phyloP scores from a whole-genome alignment of 2,797 vertebrate species.

The Liasis olivaceus region DNA sequence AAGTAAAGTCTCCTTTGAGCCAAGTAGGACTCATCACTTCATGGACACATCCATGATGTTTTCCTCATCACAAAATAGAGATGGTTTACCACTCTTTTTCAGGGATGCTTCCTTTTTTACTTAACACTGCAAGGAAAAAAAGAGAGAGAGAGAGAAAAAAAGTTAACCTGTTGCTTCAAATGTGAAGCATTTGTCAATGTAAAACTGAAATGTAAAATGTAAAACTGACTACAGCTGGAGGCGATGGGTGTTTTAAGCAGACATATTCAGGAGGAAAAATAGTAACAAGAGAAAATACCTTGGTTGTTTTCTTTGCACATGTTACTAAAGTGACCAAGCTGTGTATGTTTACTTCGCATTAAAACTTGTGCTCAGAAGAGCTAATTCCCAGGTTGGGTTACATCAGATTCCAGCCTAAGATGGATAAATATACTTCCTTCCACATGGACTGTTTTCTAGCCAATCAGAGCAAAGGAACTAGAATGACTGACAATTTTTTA shows the following conservation, averaged over 20 bases:
- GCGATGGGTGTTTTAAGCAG: not conserved
- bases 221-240: not conserved
- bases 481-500: not conserved
- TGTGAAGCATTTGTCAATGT: too few species aligned
- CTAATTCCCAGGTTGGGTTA: not conserved
- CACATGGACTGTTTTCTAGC: not conserved
- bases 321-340: not conserved
- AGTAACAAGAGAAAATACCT: not conserved
- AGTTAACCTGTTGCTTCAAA: not conserved
- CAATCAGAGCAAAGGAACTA: not conserved
- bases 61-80: not conserved
- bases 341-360: not conserved
- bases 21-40: too few species aligned
- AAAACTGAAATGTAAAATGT: too few species aligned
- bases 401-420: conserved; percentile 2
- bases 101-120: not conserved
- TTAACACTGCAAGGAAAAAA: not conserved
- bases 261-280: not conserved
- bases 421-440: not conserved
- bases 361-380: not conserved
- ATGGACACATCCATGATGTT: not conserved
- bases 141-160: not conserved
- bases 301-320: not conserved
- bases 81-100: not conserved
- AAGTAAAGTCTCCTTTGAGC: too few species aligned